A percentile compares a stretch with the other conserved stretches of the same genome.
phyloP scores from a whole-genome alignment of 2,113 vertebrate genomes.

The Coracopsis vasa region DNA sequence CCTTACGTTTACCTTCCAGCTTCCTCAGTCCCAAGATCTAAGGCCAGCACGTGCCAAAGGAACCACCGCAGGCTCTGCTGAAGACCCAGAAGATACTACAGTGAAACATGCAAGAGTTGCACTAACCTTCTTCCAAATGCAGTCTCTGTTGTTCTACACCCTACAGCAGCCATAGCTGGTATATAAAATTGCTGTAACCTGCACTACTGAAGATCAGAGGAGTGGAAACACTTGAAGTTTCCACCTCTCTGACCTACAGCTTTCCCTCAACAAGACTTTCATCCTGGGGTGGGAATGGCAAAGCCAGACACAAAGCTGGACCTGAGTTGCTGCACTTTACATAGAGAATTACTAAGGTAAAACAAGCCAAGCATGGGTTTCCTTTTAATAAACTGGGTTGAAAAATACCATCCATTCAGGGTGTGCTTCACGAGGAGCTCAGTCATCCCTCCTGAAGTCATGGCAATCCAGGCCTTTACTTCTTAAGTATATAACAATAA shows the following conservation, averaged over 20 bases:
- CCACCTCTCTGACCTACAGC: not conserved
- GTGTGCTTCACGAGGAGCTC: not conserved
- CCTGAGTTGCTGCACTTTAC: not conserved
- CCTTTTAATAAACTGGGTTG: not conserved
- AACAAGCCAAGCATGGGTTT: not conserved
- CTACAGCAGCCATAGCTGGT: rapidly evolving
- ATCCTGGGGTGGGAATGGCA: not conserved
- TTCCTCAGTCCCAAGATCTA: not conserved
- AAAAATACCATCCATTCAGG: not conserved
- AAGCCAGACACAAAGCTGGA: not conserved
- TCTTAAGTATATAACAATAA: constrained; percentile 1
- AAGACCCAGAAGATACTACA: not conserved
- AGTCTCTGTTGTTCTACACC: not conserved
- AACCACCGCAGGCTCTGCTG: not conserved
- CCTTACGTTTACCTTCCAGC: not conserved
- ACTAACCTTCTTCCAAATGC: not conserved
- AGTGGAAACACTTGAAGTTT: not conserved
- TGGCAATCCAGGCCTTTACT: not conserved
- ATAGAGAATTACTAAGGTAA: not conserved
- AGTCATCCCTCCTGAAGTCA: not conserved
- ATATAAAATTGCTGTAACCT: not conserved
- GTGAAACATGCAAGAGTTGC: not conserved
- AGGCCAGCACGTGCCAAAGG: not conserved
- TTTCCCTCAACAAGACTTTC: not conserved
- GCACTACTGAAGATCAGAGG: not conserved